Conservation (phyloP, 23 tunicate species). For the Ascidia mentula region DNA sequence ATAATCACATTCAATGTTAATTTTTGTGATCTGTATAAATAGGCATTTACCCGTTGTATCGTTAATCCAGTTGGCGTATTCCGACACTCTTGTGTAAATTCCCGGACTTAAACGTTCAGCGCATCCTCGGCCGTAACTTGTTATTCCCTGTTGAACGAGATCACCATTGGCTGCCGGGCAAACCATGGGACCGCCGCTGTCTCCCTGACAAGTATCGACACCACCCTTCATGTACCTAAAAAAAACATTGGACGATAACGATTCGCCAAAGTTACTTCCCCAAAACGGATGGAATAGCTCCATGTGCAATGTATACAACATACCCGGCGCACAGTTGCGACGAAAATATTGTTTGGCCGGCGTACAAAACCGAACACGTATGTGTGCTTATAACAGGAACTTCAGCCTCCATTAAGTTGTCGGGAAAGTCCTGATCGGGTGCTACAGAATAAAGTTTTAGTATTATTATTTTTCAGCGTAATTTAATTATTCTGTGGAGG, state of each 20-base stretch:
- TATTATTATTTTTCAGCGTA: too few relatives aligned
- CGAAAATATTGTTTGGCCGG: background rate
- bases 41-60: background rate
- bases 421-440: background rate
- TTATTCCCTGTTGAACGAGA: constrained; percentile 27
- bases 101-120: constrained; percentile 31
- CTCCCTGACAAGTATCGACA: constrained; percentile 54
- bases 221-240: constrained; percentile 23
- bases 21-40: too few relatives aligned
- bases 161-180: constrained; percentile 12
- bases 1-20: too few relatives aligned
- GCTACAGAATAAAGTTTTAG: too few relatives aligned
- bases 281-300: too few relatives aligned
- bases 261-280: too few relatives aligned
- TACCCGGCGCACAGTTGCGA: background rate
- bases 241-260: too few relatives aligned
- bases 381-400: constrained; percentile 23
- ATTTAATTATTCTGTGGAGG: too few relatives aligned
- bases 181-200: constrained; percentile 55
- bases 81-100: constrained; percentile 45
- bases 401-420: constrained; percentile 14
- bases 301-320: too few relatives aligned
- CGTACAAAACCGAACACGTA: constrained; percentile 13
- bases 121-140: constrained; percentile 54
- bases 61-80: constrained; percentile 42